Conservation (phyloP, 2,113 vertebrate genomes). For the Leucoraja erinaceus region DNA sequence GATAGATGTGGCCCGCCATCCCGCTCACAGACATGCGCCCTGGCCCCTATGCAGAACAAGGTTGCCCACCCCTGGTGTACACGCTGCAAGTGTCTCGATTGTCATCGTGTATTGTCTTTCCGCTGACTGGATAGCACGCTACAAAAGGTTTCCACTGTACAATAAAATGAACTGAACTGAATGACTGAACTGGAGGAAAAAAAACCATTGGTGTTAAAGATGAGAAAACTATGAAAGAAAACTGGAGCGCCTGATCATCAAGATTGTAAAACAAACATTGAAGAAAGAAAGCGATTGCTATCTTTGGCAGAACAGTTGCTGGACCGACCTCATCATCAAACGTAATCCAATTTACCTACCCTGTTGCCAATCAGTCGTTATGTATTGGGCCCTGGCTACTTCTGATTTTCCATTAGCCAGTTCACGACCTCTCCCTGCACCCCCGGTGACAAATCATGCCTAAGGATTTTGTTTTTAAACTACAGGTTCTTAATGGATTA, state of each 20-base stretch:
- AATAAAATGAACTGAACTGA: no score
- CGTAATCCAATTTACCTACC: background rate
- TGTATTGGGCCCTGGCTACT: background rate
- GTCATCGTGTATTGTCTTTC: no score
- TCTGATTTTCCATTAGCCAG: background rate
- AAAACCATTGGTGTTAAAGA: background rate
- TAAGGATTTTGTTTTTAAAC: constrained; percentile 32
- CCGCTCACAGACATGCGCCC: no score
- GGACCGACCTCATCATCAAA: background rate
- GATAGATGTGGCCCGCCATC: no score
- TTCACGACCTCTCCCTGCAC: background rate
- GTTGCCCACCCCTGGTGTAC: no score
- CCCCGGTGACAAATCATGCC: constrained; percentile 22
- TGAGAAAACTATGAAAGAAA: background rate
- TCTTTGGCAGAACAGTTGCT: background rate
- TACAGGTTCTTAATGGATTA: background rate
- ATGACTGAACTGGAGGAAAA: no score
- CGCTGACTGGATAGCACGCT: no score
- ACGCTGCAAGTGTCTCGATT: no score
- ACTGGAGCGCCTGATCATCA: background rate
- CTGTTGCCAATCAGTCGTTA: background rate
- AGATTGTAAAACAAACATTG: background rate
- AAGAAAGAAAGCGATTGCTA: no score
- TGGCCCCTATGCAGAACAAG: no score
- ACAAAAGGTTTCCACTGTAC: no score